phyloP scores from a whole-genome alignment of 2,888 invertebrate species.

The Oeneis ivallda region DNA sequence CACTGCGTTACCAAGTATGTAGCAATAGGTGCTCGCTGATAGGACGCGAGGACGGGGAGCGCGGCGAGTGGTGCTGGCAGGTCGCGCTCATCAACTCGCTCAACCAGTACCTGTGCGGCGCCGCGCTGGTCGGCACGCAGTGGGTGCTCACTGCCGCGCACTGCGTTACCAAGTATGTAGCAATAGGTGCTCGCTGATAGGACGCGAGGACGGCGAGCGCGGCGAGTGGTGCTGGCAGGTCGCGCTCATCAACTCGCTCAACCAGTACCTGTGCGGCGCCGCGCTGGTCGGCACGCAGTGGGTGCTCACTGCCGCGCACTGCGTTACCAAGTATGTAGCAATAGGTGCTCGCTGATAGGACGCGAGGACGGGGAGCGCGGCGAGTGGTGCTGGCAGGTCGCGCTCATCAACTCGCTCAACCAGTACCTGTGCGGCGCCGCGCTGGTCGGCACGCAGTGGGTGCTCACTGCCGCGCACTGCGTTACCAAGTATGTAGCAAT shows the following conservation, averaged over 20 bases:
- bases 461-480: conserved; percentile 95
- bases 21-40: conserved; percentile 82
- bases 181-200: conserved; percentile 83
- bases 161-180: not conserved
- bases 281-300: conserved; percentile 90
- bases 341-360: conserved; percentile 89
- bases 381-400: conserved; percentile 97
- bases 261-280: conserved; percentile 96
- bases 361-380: conserved; percentile 95
- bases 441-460: conserved; percentile 96
- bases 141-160: conserved; percentile 88
- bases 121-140: conserved; percentile 88
- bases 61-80: conserved; percentile 96
- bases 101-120: conserved; percentile 96
- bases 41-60: no score
- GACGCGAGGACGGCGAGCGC: no score
- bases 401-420: conserved; percentile 94
- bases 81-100: conserved; percentile 95
- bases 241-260: conserved; percentile 94
- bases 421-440: conserved; percentile 97
- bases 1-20: not conserved
- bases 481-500: conserved; percentile 63
- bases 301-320: conserved; percentile 85
- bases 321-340: not conserved
- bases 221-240: conserved; percentile 98